These are phyloP conservation scores for Orchesellides sinensis DNA, from an alignment of 2,888 invertebrate genomes.

Conservation along the genomic window DNA sequence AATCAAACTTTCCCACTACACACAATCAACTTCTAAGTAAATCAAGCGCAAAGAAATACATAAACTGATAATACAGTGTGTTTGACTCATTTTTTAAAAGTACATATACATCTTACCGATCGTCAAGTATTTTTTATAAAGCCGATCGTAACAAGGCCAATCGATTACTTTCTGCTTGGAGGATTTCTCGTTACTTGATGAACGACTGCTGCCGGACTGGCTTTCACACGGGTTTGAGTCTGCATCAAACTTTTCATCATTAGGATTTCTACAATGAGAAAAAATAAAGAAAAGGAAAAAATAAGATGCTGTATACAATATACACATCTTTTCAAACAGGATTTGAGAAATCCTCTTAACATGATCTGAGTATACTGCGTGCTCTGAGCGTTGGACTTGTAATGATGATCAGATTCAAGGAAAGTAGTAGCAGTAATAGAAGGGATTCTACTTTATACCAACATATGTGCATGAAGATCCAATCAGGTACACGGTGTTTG, in stretches of 20 bases:
- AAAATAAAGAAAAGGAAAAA: constrained; percentile 18
- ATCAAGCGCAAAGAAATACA: background rate
- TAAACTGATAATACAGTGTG: background rate
- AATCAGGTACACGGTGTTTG: too few relatives aligned
- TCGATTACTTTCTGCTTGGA: constrained; percentile 89
- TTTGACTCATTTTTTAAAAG: too few relatives aligned
- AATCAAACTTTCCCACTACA: background rate
- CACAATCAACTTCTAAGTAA: too few relatives aligned
- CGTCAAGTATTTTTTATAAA: constrained; percentile 94
- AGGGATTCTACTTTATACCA: too few relatives aligned
- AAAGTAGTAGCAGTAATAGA: too few relatives aligned
- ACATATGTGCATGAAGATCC: too few relatives aligned
- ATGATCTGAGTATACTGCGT: background rate
- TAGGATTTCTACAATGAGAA: constrained; percentile 86
- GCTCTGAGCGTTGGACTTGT: too few relatives aligned
- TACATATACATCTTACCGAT: constrained; percentile 83
- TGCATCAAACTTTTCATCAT: constrained; percentile 85
- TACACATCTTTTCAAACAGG: background rate
- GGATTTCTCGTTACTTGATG: constrained; percentile 70
- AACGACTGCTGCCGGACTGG: constrained; percentile 61
- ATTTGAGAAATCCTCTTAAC: constrained; percentile 17
- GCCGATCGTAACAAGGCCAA: constrained; percentile 95
- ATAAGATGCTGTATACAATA: background rate
- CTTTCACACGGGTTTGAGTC: constrained; percentile 81
- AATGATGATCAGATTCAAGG: too few relatives aligned